A percentile compares a stretch with the other conserved stretches of the same genome.
phyloP scores from a whole-genome alignment of 2,797 vertebrate genomes.

The Danionella dracula region DNA sequence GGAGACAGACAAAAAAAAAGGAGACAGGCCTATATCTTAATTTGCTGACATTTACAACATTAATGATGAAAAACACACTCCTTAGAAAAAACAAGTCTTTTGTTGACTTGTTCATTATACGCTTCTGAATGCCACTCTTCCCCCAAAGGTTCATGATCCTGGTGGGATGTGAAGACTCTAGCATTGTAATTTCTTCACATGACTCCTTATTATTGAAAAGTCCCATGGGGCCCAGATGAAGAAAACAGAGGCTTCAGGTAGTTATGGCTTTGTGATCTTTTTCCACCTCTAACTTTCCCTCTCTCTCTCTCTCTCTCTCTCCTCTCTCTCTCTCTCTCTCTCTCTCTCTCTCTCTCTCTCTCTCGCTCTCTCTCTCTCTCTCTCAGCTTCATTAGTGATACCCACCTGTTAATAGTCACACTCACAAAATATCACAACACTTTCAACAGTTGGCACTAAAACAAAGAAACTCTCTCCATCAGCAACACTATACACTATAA shows the following conservation, averaged over 20 bases:
- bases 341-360: conserved; percentile 1
- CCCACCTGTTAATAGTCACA: conserved; percentile 14
- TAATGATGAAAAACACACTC: not conserved
- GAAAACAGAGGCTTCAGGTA: conserved; percentile 13
- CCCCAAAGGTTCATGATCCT: conserved; percentile 15
- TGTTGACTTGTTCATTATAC: conserved; percentile 8
- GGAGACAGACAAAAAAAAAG: no score
- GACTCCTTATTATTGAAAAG: conserved; percentile 21
- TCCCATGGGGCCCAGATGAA: not conserved
- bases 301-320: not conserved
- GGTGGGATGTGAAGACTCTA: conserved; percentile 14
- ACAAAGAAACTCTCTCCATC: not conserved
- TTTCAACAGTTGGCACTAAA: conserved; percentile 13
- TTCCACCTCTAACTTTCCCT: conserved; percentile 7
- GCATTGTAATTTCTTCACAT: conserved; percentile 11
- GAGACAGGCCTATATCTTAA: not conserved
- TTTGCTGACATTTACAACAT: not conserved
- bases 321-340: conserved; percentile 2
- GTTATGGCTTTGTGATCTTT: not conserved
- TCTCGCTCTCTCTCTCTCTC: not conserved
- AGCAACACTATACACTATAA: not conserved
- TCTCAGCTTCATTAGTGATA: conserved; percentile 4
- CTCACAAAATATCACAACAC: not conserved
- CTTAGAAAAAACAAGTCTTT: not conserved
- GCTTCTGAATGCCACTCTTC: conserved; percentile 1